Base-by-base conservation (phyloP, 2,888 invertebrate species). In the Thecocarcelia acutangulata region DNA sequence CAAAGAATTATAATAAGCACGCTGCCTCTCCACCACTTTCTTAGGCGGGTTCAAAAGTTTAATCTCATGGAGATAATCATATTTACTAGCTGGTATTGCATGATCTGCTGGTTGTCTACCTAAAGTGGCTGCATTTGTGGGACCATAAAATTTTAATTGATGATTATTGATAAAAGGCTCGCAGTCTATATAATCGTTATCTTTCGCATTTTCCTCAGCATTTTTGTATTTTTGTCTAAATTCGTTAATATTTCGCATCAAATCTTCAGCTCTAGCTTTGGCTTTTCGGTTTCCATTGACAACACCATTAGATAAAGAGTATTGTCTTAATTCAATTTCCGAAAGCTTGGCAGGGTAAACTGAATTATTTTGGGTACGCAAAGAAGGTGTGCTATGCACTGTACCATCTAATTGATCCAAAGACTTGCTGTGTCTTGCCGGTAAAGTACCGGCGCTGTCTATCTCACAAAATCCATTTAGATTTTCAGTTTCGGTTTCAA, bases 341-440 rank as follows among this genome's bases (percentile, higher is more conserved):
- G 83, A 79, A 13, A 84, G 79, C 6, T 83, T 81, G 1, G 81
- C 19, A 9, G 84, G 78, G 44, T 74, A 72, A 72, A 37, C 66
- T 4, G 85, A 33, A 8, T 40, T 54, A 0, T 80, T 72, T 37
- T 83, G 76, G 3, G 80, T 80, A 8, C 85, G 84, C 9, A 88
- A 91, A 52, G 92, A 92, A 9, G 94, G 92, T 85, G 85, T 85
- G 56, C 86, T 86, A 21, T 86, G 86, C 4, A 86, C 85, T 2
- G 87, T 85, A 11, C 89, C 90, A 48, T 94, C 93, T 58, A 96
- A 90, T 85, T 96, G 96, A 89, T 96, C 96, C 83, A 96, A 90
- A 1, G 96, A 96, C 88, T 96, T 96, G 89, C 96, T 96, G 87
- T 96, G 96, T 73, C 96, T 92, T 0, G 95, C 93, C 0, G 94